These are phyloP conservation scores for Pleuronectes platessa DNA, from an alignment of 2,113 vertebrate species.

Conservation along the genomic window DNA sequence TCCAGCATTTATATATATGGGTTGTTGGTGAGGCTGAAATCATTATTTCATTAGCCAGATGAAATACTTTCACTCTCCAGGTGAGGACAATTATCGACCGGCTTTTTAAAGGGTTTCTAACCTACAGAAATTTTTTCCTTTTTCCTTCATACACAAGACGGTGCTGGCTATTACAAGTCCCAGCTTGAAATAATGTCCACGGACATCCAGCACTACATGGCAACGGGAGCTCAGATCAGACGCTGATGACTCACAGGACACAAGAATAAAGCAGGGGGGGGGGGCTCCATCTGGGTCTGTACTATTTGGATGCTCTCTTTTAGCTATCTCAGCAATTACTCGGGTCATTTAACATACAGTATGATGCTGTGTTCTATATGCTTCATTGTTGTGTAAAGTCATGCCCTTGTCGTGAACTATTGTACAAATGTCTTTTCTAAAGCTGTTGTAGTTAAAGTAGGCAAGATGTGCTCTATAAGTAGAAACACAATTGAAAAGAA, in stretches of 20 bases:
- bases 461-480: neutral
- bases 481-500: neutral
- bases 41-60: slow-evolving; percentile 62
- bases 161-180: neutral
- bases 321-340: neutral
- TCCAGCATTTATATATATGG: neutral
- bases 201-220: neutral
- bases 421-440: slow-evolving; percentile 18
- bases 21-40: slow-evolving; percentile 51
- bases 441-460: slow-evolving; percentile 12
- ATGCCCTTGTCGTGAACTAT: neutral
- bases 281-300: slow-evolving; percentile 13
- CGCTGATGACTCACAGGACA: slow-evolving; percentile 31
- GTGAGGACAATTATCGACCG: slow-evolving; percentile 29
- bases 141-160: slow-evolving; percentile 27
- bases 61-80: slow-evolving; percentile 34
- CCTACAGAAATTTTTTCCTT: slow-evolving; percentile 37
- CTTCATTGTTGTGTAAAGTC: no score
- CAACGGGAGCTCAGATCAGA: slow-evolving; percentile 11
- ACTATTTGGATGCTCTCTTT: slow-evolving; percentile 34
- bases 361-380: no score
- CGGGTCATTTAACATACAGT: no score
- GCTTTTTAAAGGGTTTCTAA: slow-evolving; percentile 42
- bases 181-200: neutral
- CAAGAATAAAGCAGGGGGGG: slow-evolving; percentile 8